Percentiles rank a stretch among this genome's conserved stretches.
Evolutionary conservation across 2,888 invertebrate species (phyloP).

Genomic region (Sicus ferrugineus): DNA sequence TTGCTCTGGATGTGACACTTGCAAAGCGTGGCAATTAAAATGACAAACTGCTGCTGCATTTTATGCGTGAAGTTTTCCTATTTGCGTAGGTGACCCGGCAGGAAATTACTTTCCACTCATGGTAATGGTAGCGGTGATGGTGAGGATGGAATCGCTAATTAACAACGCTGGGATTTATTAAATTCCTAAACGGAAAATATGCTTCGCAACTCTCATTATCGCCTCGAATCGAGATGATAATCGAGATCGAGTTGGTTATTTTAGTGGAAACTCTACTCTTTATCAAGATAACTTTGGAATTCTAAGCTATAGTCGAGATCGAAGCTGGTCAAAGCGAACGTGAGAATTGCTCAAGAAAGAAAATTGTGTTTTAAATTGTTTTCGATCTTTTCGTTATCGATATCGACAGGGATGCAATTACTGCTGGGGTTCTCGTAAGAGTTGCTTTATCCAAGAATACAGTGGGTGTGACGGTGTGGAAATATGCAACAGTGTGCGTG

Average conservation of each 20-base stretch:
- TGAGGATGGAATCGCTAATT: neutral
- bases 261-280: no score
- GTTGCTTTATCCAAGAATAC: neutral
- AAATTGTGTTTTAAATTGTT: no score
- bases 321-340: no score
- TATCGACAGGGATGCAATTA: no score
- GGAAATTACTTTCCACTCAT: no score
- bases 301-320: no score
- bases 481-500: neutral
- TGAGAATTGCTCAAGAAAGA: no score
- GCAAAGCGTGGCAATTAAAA: constrained; percentile 59
- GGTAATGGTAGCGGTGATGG: neutral
- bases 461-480: neutral
- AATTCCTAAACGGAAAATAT: neutral
- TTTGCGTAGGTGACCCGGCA: neutral
- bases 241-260: no score
- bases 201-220: no score
- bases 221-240: no score
- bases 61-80: neutral
- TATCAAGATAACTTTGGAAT: no score
- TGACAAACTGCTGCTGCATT: constrained; percentile 51
- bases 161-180: neutral
- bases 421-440: neutral
- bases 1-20: constrained; percentile 47
- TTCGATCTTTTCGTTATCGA: no score